Conservation (phyloP, 2,113 vertebrate species). For the Rallus limicola region DNA sequence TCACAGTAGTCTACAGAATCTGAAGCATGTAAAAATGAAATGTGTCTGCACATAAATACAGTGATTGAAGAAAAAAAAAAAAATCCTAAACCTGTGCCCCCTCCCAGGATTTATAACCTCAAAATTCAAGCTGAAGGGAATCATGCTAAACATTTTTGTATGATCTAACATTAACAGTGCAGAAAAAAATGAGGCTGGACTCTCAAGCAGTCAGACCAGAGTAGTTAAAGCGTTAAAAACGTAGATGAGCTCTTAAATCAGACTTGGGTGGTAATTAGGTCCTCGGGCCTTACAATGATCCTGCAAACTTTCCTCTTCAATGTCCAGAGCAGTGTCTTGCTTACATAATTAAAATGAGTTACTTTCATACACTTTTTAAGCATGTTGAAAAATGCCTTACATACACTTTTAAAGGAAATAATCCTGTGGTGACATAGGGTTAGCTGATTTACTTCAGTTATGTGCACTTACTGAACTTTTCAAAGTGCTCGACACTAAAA, state of each 20-base stretch:
- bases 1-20: background rate
- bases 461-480: constrained; percentile 19
- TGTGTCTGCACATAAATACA: fast-evolving
- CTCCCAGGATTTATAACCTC: background rate
- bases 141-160: background rate
- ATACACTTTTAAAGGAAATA: background rate
- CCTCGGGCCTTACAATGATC: background rate
- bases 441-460: constrained; percentile 5
- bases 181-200: background rate
- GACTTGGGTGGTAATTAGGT: background rate
- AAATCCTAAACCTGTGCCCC: background rate
- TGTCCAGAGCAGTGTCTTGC: background rate
- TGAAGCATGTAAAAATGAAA: background rate
- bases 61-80: background rate
- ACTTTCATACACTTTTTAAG: background rate
- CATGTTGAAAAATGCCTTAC: background rate
- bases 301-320: background rate
- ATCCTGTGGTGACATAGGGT: background rate
- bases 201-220: background rate
- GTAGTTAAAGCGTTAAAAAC: background rate
- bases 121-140: background rate
- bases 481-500: background rate
- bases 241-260: background rate
- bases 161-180: background rate
- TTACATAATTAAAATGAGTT: background rate